These are phyloP conservation scores for Climacteris rufus DNA, from an alignment of 2,113 vertebrate species.

Conservation along the genomic window DNA sequence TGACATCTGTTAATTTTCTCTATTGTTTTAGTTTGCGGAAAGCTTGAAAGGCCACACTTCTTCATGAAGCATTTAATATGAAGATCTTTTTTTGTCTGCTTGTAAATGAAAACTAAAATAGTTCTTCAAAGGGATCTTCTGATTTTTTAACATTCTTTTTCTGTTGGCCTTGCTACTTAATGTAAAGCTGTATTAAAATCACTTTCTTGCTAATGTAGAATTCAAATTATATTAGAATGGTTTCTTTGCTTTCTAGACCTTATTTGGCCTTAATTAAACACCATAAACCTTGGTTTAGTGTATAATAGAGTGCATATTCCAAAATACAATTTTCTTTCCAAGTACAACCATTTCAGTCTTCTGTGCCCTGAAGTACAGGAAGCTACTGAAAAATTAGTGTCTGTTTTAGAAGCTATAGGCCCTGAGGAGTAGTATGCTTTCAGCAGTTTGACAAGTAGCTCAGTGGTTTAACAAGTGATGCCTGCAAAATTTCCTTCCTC, in stretches of 20 bases:
- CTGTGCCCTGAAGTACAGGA: background rate
- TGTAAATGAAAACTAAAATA: background rate
- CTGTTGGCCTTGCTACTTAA: background rate
- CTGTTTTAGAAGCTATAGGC: background rate
- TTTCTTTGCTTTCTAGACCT: background rate
- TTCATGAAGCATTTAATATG: background rate
- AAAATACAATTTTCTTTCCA: background rate
- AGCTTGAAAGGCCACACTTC: background rate
- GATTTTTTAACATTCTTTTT: background rate
- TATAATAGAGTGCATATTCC: background rate
- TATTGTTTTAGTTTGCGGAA: slow-evolving; percentile 26
- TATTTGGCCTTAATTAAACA: background rate
- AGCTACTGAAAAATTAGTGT: background rate
- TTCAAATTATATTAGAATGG: background rate
- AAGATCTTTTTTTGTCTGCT: background rate
- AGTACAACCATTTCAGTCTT: background rate
- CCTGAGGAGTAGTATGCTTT: background rate
- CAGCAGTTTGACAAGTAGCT: background rate
- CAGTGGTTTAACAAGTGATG: background rate
- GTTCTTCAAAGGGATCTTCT: background rate
- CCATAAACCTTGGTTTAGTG: background rate
- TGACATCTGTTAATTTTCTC: slow-evolving; percentile 15
- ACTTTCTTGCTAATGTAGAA: background rate
- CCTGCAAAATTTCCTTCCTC: background rate
- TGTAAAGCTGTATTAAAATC: background rate